Percentiles rank a stretch among this genome's conserved stretches.
These are phyloP conservation scores for Drosophila neotestacea DNA, from an alignment of 2,888 invertebrate genomes.

Conservation along the genomic window DNA sequence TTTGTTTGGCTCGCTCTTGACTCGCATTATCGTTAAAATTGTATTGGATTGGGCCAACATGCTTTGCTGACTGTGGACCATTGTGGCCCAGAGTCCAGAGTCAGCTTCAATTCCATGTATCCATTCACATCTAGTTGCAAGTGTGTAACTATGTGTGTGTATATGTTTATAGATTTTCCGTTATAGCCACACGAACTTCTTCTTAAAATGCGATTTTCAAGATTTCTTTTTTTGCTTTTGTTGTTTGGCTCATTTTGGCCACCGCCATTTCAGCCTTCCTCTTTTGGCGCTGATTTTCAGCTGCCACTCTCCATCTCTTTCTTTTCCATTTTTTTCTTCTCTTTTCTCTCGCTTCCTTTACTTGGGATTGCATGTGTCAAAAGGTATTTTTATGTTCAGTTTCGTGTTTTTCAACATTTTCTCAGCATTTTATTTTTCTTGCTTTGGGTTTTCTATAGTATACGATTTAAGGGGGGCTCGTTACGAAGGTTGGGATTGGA, in stretches of 20 bases:
- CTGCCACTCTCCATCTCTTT: conserved; percentile 30
- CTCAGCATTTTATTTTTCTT: conserved; percentile 68
- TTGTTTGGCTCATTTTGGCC: conserved; percentile 47
- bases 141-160: conserved; percentile 20
- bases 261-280: conserved; percentile 57
- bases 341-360: background rate
- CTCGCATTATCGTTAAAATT: conserved; percentile 76
- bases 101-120: conserved; percentile 50
- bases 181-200: conserved; percentile 79
- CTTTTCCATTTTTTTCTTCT: background rate
- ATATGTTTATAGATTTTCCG: conserved; percentile 73
- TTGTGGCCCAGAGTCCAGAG: conserved; percentile 48
- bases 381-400: conserved; percentile 80
- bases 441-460: conserved; percentile 24
- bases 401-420: conserved; percentile 79
- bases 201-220: conserved; percentile 83
- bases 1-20: conserved; percentile 61
- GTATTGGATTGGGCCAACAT: conserved; percentile 76
- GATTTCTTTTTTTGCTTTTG: conserved; percentile 53
- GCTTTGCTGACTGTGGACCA: conserved; percentile 49
- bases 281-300: conserved; percentile 72
- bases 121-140: conserved; percentile 29
- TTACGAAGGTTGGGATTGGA: background rate
- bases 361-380: conserved; percentile 76
- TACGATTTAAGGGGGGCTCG: background rate